Percentiles rank a stretch among this genome's conserved stretches.
Evolutionary conservation across 2,888 invertebrate genomes (phyloP).

Genomic region (Aleiodes leptofemur): DNA sequence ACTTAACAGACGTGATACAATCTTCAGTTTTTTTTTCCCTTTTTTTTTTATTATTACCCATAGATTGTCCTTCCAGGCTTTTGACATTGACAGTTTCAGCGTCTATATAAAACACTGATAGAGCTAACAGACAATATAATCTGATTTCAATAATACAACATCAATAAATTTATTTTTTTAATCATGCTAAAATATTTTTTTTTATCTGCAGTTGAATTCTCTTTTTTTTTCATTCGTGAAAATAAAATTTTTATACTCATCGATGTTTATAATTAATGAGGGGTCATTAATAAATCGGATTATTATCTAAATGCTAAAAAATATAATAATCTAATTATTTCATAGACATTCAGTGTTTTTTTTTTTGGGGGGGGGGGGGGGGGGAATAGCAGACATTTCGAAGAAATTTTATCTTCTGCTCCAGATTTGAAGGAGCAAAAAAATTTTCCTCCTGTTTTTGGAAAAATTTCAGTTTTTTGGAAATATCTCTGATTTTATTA

Average conservation of each 20-base stretch:
- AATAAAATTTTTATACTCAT: too few relatives aligned
- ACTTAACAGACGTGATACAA: slow-evolving; percentile 53
- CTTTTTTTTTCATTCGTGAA: too few relatives aligned
- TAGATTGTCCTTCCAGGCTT: slow-evolving; percentile 63
- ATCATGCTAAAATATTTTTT: slow-evolving; percentile 53
- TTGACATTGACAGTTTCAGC: slow-evolving; percentile 50
- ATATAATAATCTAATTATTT: slow-evolving; percentile 2
- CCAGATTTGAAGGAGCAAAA: too few relatives aligned
- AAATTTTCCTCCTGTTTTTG: too few relatives aligned
- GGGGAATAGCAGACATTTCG: too few relatives aligned
- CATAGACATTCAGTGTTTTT: slow-evolving; percentile 19
- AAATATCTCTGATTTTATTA: too few relatives aligned
- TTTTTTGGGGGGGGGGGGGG: too few relatives aligned
- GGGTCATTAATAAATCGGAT: background rate
- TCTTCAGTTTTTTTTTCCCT: slow-evolving; percentile 38
- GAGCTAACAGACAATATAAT: slow-evolving; percentile 53
- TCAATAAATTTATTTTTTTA: slow-evolving; percentile 51
- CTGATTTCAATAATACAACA: slow-evolving; percentile 57
- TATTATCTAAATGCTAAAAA: slow-evolving; percentile 23
- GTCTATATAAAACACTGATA: slow-evolving; percentile 47
- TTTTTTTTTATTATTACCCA: slow-evolving; percentile 57
- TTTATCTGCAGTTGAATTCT: slow-evolving; percentile 33
- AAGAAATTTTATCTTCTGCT: too few relatives aligned
- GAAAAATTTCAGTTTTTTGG: too few relatives aligned
- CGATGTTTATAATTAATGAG: slow-evolving; percentile 38